A percentile compares a stretch with the other conserved stretches of the same genome.
Evolutionary conservation across 2,888 invertebrate genomes (phyloP).

Genomic region (Myopa tessellatipennis): DNA sequence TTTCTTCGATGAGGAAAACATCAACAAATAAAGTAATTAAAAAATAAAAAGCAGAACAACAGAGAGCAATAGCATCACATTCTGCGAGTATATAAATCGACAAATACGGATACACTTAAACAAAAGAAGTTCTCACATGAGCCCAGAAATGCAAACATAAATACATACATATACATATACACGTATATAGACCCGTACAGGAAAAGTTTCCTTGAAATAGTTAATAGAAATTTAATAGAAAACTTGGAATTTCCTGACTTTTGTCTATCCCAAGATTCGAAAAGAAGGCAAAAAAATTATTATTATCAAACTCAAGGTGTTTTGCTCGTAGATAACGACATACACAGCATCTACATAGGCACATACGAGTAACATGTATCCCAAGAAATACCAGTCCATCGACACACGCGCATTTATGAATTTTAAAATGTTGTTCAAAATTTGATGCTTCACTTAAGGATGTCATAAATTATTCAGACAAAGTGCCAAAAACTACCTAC

Average conservation of each 20-base stretch:
- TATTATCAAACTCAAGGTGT: too few relatives aligned
- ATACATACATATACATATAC: neutral
- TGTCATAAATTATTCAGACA: slow-evolving; percentile 24
- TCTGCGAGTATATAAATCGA: slow-evolving; percentile 5
- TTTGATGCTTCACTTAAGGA: slow-evolving; percentile 23
- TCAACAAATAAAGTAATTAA: too few relatives aligned
- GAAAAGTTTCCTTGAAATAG: neutral
- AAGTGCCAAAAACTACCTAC: slow-evolving; percentile 29
- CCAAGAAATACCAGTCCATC: neutral
- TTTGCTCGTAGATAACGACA: too few relatives aligned
- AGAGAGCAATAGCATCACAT: too few relatives aligned
- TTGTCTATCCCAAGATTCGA: too few relatives aligned
- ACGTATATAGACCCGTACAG: neutral
- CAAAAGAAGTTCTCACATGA: neutral
- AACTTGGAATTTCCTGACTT: too few relatives aligned
- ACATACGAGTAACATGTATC: neutral
- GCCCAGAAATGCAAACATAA: neutral
- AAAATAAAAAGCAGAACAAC: too few relatives aligned
- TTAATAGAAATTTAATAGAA: neutral
- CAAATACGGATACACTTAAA: neutral
- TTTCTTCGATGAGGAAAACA: too few relatives aligned
- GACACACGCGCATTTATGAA: slow-evolving; percentile 2
- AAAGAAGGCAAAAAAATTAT: too few relatives aligned
- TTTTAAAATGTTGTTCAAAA: neutral
- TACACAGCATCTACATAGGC: neutral